phyloP scores from a whole-genome alignment of 2,113 vertebrate species.

The Dipodomys ordii region DNA sequence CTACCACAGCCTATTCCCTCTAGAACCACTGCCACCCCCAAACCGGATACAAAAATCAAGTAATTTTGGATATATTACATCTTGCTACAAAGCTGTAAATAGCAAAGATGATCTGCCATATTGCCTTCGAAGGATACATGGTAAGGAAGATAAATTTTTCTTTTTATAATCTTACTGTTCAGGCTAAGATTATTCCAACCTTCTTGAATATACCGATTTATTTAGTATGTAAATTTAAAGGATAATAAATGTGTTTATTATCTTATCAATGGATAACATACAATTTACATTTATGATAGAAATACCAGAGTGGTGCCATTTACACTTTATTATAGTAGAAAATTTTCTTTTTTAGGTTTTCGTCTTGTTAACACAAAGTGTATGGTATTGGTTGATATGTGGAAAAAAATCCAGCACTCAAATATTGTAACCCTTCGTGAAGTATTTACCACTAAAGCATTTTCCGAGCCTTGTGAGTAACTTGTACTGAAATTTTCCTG shows the following conservation, averaged over 20 bases:
- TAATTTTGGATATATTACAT: slow-evolving; percentile 99
- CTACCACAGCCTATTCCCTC: slow-evolving; percentile 98
- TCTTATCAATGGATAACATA: neutral
- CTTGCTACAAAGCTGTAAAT: slow-evolving; percentile 99
- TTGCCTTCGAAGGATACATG: slow-evolving; percentile 99
- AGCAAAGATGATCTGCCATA: slow-evolving; percentile 99
- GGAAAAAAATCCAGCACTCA: slow-evolving; percentile 99
- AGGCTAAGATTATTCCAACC: neutral
- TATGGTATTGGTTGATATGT: slow-evolving; percentile 99
- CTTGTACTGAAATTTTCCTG: neutral
- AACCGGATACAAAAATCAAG: slow-evolving; percentile 99
- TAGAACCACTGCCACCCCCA: slow-evolving; percentile 96
- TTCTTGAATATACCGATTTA: neutral
- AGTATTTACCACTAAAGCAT: slow-evolving; percentile 99
- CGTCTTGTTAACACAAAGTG: slow-evolving; percentile 99
- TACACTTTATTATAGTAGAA: slow-evolving; percentile 40
- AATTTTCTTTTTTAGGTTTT: slow-evolving; percentile 90
- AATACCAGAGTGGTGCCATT: neutral
- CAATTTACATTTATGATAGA: slow-evolving; percentile 32
- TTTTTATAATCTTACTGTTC: slow-evolving; percentile 46
- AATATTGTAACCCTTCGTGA: slow-evolving; percentile 97
- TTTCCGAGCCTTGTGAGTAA: slow-evolving; percentile 97
- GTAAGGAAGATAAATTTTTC: slow-evolving; percentile 85
- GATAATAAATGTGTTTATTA: neutral
- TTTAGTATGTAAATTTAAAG: slow-evolving; percentile 33